Conservation (phyloP, 1,140 invertebrate species). For the Caenorhabditis tropicalis region DNA sequence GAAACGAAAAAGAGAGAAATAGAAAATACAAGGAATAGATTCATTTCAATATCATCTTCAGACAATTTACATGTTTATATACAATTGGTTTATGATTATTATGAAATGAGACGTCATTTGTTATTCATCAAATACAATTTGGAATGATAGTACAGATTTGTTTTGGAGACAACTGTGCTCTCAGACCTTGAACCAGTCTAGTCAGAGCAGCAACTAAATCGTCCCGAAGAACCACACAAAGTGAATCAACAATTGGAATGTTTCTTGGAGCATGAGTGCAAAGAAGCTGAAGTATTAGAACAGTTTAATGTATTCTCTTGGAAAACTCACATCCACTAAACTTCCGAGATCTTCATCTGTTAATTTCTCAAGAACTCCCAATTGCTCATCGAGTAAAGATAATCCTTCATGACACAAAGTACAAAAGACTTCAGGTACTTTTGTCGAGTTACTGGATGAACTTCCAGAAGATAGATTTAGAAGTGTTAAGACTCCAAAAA, state of each 20-base stretch:
- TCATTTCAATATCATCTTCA: not conserved
- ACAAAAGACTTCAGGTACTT: not conserved
- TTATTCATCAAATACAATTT: not conserved
- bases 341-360: not conserved
- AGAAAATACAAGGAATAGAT: not conserved
- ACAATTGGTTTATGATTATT: not conserved
- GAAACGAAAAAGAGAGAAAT: not conserved
- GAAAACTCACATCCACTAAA: not conserved
- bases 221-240: too few relatives aligned
- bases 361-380: not conserved
- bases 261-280: too few relatives aligned
- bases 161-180: not conserved
- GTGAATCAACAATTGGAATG: too few relatives aligned
- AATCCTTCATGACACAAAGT: not conserved
- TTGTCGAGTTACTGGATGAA: too few relatives aligned
- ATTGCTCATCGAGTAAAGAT: not conserved
- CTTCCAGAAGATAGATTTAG: too few relatives aligned
- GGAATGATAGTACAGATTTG: not conserved
- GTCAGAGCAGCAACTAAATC: not conserved
- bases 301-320: too few relatives aligned
- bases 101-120: not conserved
- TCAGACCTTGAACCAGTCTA: not conserved
- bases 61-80: not conserved
- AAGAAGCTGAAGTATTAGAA: not conserved
- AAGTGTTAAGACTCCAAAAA: too few relatives aligned